phyloP scores from a whole-genome alignment of 1,140 invertebrate species.

The Eueides isabella region DNA sequence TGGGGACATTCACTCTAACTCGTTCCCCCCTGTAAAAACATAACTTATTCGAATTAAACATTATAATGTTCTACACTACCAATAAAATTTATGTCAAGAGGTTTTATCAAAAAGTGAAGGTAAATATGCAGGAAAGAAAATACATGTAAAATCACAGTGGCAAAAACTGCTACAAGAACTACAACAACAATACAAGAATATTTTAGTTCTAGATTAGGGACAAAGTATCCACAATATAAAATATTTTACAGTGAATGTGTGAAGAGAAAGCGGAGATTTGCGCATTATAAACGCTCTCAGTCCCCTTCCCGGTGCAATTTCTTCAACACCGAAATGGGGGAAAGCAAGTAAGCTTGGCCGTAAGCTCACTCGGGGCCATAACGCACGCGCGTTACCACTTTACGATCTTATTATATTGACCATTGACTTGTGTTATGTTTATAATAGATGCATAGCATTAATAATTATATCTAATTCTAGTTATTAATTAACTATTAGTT shows the following conservation, averaged over 20 bases:
- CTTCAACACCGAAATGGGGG: conserved; percentile 52
- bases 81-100: no score
- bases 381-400: conserved; percentile 28
- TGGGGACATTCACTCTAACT: no score
- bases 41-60: no score
- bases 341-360: conserved; percentile 64
- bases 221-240: not conserved
- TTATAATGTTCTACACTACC: no score
- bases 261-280: conserved; percentile 49
- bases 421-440: not conserved
- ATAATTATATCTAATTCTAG: no score
- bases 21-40: no score
- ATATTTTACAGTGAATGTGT: not conserved
- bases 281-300: conserved; percentile 59
- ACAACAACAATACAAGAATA: not conserved
- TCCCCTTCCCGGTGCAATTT: conserved; percentile 60
- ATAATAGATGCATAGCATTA: not conserved
- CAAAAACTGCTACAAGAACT: no score
- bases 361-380: conserved; percentile 45
- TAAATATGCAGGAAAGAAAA: no score
- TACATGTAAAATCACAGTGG: no score
- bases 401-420: not conserved
- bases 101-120: no score
- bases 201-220: not conserved
- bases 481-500: no score